Evolutionary conservation across 2,113 vertebrate species (phyloP).

Genomic region (Strix aluco): DNA sequence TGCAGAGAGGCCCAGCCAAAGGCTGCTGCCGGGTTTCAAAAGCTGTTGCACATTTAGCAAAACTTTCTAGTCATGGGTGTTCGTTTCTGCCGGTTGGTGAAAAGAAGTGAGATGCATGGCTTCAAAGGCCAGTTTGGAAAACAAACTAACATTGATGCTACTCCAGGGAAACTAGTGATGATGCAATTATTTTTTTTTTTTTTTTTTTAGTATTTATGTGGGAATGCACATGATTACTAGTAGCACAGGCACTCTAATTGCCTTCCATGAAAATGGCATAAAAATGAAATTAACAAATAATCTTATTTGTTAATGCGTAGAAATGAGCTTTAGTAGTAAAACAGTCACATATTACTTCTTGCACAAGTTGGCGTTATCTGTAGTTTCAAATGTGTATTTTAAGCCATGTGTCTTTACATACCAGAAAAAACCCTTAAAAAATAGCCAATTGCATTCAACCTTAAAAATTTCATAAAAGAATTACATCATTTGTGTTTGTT

Average conservation of each 20-base stretch:
- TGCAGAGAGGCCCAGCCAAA: accelerated
- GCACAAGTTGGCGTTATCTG: neutral
- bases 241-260: neutral
- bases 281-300: neutral
- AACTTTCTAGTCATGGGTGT: constrained; percentile 35
- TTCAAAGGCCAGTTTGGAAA: neutral
- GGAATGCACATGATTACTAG: neutral
- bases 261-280: neutral
- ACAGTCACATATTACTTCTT: neutral
- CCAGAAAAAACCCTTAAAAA: neutral
- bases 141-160: neutral
- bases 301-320: neutral
- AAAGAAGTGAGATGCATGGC: neutral
- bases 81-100: neutral
- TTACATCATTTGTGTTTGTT: neutral
- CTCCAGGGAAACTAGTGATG: neutral
- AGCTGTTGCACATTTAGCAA: constrained; percentile 7
- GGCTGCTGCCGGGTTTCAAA: neutral
- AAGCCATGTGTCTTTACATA: neutral
- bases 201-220: neutral
- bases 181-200: neutral
- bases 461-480: neutral
- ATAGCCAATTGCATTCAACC: neutral
- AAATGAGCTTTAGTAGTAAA: neutral
- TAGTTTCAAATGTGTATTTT: neutral